phyloP scores from a whole-genome alignment of 2,888 invertebrate species.

The Plebejus argus region DNA sequence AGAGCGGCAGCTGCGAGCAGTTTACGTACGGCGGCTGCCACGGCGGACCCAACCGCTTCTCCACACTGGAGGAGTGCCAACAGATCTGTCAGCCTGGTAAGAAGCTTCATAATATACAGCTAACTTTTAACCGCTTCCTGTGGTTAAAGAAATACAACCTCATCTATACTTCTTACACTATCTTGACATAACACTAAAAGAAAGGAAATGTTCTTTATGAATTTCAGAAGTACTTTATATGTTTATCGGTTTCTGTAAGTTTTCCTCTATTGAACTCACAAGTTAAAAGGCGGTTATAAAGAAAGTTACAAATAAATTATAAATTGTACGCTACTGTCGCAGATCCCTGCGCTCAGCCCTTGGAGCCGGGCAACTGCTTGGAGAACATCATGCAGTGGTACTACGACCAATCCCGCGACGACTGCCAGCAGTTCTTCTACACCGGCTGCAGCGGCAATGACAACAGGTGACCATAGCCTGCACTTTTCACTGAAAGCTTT shows the following conservation, averaged over 20 bases:
- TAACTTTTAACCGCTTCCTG: background rate
- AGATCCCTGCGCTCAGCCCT: slow-evolving; percentile 85
- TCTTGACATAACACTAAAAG: background rate
- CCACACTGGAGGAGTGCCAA: slow-evolving; percentile 84
- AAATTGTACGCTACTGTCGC: slow-evolving; percentile 8
- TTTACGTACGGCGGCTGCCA: slow-evolving; percentile 92
- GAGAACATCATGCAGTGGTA: slow-evolving; percentile 88
- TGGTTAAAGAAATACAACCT: no score
- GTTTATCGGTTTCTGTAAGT: background rate
- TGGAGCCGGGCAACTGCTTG: slow-evolving; percentile 88
- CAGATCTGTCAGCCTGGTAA: slow-evolving; percentile 51
- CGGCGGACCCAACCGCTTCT: slow-evolving; percentile 78
- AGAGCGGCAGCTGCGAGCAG: slow-evolving; percentile 82
- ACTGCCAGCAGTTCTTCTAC: slow-evolving; percentile 91
- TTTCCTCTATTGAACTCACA: background rate
- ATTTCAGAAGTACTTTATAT: background rate
- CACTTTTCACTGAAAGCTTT: background rate
- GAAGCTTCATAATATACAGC: slow-evolving; percentile 44
- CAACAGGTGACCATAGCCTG: slow-evolving; percentile 86
- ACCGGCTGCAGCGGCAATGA: slow-evolving; percentile 96
- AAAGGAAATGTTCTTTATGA: background rate
- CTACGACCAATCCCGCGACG: slow-evolving; percentile 83
- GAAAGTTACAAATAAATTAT: background rate
- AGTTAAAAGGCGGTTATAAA: background rate
- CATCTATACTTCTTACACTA: background rate